phyloP scores from a whole-genome alignment of 2,113 vertebrate genomes.

The Sorex fumeus region DNA sequence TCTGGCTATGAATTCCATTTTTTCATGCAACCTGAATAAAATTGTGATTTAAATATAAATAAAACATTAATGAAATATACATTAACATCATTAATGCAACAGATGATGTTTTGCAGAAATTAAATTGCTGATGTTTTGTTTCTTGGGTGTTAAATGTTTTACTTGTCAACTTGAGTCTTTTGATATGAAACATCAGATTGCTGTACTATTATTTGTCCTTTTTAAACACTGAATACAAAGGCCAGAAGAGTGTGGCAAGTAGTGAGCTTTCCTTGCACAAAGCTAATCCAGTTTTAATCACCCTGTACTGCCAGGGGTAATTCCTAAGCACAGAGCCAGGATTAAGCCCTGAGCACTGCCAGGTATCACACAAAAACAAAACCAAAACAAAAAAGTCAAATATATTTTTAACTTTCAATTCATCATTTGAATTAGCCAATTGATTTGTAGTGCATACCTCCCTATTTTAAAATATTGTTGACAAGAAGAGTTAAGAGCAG shows the following conservation, averaged over 20 bases:
- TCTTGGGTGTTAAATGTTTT: conserved; percentile 59
- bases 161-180: conserved; percentile 59
- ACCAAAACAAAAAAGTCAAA: too few relatives aligned
- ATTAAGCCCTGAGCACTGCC: too few relatives aligned
- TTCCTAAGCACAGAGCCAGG: too few relatives aligned
- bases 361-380: too few relatives aligned
- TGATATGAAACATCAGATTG: conserved; percentile 48
- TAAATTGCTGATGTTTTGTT: conserved; percentile 59
- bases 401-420: conserved; percentile 54
- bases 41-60: conserved; percentile 64
- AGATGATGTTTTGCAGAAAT: conserved; percentile 63
- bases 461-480: conserved; percentile 29
- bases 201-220: conserved; percentile 61
- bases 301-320: too few relatives aligned
- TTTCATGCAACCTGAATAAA: conserved; percentile 63
- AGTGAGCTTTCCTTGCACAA: too few relatives aligned
- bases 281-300: too few relatives aligned
- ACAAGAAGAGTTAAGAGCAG: conserved; percentile 44
- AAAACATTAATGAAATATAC: conserved; percentile 61
- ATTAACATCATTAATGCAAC: conserved; percentile 42
- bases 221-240: conserved; percentile 35
- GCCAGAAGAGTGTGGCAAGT: too few relatives aligned
- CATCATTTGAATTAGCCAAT: conserved; percentile 47
- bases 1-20: conserved; percentile 53
- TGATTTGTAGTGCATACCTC: conserved; percentile 26